Percentiles rank a stretch among this genome's conserved stretches.
Evolutionary conservation across 30 jellyfish, hydroid and myxozoan species (phyloP).

Genomic region (Hydractinia echinata): DNA sequence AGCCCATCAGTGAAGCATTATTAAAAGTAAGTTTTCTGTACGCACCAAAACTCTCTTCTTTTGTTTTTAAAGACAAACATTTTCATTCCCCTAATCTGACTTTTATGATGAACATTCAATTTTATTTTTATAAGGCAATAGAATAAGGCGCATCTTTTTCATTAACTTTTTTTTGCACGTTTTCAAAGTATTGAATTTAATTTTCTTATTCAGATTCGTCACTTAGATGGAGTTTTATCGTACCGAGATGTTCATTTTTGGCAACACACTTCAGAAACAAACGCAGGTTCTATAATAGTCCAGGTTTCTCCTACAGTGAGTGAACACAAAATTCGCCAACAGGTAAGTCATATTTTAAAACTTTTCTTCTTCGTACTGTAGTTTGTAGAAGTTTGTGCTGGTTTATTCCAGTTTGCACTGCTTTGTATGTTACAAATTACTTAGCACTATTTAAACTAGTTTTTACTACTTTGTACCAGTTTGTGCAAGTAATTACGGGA

Average conservation of each 20-base stretch:
- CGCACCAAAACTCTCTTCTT: background rate
- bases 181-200: no score
- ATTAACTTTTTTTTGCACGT: no score
- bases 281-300: conserved; percentile 53
- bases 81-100: no score
- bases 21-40: conserved; percentile 46
- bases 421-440: no score
- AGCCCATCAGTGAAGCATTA: conserved; percentile 44
- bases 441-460: no score
- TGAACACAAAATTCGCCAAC: conserved; percentile 60
- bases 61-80: background rate
- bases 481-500: no score
- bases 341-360: conserved; percentile 33
- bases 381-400: no score
- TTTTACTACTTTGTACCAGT: no score
- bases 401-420: no score
- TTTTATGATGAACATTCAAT: no score
- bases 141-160: no score
- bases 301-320: conserved; percentile 69
- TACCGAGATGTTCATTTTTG: conserved; percentile 68
- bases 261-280: conserved; percentile 68
- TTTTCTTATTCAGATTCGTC: conserved; percentile 33
- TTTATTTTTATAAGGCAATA: no score
- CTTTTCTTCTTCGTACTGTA: background rate
- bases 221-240: conserved; percentile 64